These are phyloP conservation scores for Petrocephalus zakoni DNA, from an alignment of 2,113 vertebrate species.

Conservation along the genomic window DNA sequence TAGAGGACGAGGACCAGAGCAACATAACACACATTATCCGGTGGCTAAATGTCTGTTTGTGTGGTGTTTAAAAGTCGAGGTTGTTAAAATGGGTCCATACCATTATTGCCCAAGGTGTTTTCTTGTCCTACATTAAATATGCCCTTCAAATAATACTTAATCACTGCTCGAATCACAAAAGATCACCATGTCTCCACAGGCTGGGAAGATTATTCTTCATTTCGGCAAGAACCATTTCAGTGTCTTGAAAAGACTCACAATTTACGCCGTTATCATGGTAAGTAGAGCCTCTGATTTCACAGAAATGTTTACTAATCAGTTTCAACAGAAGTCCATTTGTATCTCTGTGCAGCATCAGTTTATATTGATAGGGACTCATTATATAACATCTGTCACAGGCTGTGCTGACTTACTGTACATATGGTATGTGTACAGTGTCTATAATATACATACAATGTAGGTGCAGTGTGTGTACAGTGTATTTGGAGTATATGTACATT, in stretches of 20 bases:
- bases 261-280: slow-evolving; percentile 73
- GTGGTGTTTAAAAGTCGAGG: neutral
- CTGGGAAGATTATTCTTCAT: slow-evolving; percentile 66
- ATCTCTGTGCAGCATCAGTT: neutral
- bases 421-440: neutral
- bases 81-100: neutral
- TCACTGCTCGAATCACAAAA: neutral
- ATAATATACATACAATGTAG: neutral
- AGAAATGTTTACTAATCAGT: neutral
- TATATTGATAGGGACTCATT: neutral
- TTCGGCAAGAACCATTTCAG: slow-evolving; percentile 52
- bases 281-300: slow-evolving; percentile 38
- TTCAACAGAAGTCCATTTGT: neutral
- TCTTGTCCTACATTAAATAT: neutral
- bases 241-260: slow-evolving; percentile 66
- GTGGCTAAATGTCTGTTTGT: neutral
- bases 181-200: slow-evolving; percentile 46
- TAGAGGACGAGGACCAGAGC: neutral
- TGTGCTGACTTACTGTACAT: neutral
- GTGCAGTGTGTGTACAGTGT: neutral
- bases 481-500: neutral
- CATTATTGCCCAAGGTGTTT: neutral
- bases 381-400: neutral
- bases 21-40: neutral
- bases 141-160: neutral